Percentiles rank a stretch among this genome's conserved stretches.
phyloP scores from a whole-genome alignment of 2,888 invertebrate genomes.

The Agrochola litura region DNA sequence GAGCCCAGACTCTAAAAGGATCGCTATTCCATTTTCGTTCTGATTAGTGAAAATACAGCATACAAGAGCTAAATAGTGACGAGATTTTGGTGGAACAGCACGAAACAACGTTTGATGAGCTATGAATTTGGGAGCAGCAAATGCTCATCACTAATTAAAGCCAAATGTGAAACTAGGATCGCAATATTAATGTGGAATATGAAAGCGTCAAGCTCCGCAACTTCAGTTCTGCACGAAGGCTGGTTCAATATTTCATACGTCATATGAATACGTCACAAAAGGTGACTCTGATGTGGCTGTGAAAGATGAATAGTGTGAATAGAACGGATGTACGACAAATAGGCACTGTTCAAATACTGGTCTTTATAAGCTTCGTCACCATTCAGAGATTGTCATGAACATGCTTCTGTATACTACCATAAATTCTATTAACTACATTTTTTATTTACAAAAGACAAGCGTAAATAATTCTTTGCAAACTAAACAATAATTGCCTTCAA shows the following conservation, averaged over 20 bases:
- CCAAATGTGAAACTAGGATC: slow-evolving; percentile 65
- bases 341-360: slow-evolving; percentile 55
- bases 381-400: slow-evolving; percentile 23
- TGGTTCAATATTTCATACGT: slow-evolving; percentile 69
- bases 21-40: slow-evolving; percentile 15
- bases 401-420: slow-evolving; percentile 11
- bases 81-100: slow-evolving; percentile 38
- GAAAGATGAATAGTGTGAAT: slow-evolving; percentile 68
- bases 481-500: slow-evolving; percentile 13
- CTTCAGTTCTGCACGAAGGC: slow-evolving; percentile 58
- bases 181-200: slow-evolving; percentile 67
- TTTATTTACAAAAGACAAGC: slow-evolving; percentile 14
- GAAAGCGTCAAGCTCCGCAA: slow-evolving; percentile 62
- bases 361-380: slow-evolving; percentile 51
- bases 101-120: slow-evolving; percentile 66
- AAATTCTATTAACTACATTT: not conserved
- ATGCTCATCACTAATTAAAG: slow-evolving; percentile 69
- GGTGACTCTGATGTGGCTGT: slow-evolving; percentile 64
- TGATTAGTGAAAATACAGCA: slow-evolving; percentile 46
- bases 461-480: slow-evolving; percentile 14
- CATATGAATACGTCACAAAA: slow-evolving; percentile 68
- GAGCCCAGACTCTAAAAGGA: not conserved
- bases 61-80: slow-evolving; percentile 42
- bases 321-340: slow-evolving; percentile 63
- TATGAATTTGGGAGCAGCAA: slow-evolving; percentile 67